phyloP scores from a whole-genome alignment of 2,888 invertebrate species.

The Artemia sp. region DNA sequence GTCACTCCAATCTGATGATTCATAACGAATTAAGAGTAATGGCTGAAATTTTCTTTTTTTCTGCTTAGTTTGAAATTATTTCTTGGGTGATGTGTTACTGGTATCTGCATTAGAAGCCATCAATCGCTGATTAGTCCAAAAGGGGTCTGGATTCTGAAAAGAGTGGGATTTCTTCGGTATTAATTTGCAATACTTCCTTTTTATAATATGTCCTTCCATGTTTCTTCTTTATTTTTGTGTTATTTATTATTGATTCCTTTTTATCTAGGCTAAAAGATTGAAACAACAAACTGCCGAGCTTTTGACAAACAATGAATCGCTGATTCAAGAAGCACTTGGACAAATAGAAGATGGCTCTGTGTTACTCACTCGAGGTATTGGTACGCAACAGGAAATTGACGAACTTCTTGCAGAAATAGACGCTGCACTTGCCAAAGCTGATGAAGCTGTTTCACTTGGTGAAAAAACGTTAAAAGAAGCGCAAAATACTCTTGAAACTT shows the following conservation, averaged over 20 bases:
- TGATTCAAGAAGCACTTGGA: constrained; percentile 39
- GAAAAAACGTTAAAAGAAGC: constrained; percentile 63
- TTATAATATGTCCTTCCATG: not conserved
- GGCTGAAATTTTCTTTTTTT: too few species aligned
- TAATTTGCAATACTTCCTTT: not conserved
- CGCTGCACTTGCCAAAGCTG: constrained; percentile 53
- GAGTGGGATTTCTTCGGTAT: too few species aligned
- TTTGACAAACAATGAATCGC: constrained; percentile 39
- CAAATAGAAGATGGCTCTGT: constrained; percentile 38
- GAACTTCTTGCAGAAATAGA: constrained; percentile 62
- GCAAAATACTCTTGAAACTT: constrained; percentile 54
- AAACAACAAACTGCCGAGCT: constrained; percentile 47
- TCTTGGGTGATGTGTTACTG: too few species aligned
- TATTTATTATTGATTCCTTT: not conserved
- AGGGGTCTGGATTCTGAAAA: too few species aligned
- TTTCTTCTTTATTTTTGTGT: not conserved
- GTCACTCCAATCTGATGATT: too few species aligned
- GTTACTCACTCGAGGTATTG: constrained; percentile 39
- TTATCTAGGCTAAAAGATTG: constrained; percentile 33
- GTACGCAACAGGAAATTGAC: constrained; percentile 59
- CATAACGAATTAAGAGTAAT: too few species aligned
- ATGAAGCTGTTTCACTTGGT: constrained; percentile 64
- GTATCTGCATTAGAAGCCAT: too few species aligned
- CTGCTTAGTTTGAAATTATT: too few species aligned
- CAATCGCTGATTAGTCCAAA: too few species aligned